phyloP scores from a whole-genome alignment of 2,113 vertebrate genomes.

The Montifringilla adamsi region DNA sequence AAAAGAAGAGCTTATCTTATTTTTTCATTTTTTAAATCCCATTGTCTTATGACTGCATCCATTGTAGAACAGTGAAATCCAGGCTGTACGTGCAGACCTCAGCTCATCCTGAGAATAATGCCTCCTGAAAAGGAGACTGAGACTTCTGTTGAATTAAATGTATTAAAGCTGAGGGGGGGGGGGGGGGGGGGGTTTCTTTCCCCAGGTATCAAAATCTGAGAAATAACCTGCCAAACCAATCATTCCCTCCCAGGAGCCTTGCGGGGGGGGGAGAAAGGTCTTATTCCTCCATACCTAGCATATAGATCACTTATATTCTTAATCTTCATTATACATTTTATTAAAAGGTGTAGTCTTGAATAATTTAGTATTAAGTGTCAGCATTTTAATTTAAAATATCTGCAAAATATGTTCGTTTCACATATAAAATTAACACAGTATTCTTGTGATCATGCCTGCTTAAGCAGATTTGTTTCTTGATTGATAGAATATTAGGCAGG shows the following conservation, averaged over 20 bases:
- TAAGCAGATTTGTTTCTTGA: not conserved
- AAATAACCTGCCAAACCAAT: too few species aligned
- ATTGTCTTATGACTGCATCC: not conserved
- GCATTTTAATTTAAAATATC: not conserved
- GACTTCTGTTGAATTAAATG: not conserved
- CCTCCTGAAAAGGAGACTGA: not conserved
- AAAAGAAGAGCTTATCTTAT: not conserved
- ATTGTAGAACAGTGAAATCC: not conserved
- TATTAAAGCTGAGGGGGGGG: not conserved
- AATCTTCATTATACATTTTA: not conserved
- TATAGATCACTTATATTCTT: not conserved
- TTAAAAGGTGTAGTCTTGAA: not conserved
- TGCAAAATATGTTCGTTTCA: not conserved
- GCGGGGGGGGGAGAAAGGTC: too few species aligned
- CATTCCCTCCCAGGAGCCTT: too few species aligned
- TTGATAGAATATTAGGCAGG: not conserved
- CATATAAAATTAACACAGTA: not conserved
- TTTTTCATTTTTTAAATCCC: constrained; percentile 1
- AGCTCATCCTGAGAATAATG: not conserved
- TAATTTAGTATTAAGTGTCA: not conserved
- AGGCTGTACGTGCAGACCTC: not conserved
- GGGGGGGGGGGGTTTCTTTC: too few species aligned
- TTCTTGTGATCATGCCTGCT: not conserved
- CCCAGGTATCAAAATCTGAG: too few species aligned
- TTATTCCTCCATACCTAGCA: not conserved